Evolutionary conservation across 2,113 vertebrate genomes (phyloP).

Genomic region (Sinocyclocheilus maitianheensis): DNA sequence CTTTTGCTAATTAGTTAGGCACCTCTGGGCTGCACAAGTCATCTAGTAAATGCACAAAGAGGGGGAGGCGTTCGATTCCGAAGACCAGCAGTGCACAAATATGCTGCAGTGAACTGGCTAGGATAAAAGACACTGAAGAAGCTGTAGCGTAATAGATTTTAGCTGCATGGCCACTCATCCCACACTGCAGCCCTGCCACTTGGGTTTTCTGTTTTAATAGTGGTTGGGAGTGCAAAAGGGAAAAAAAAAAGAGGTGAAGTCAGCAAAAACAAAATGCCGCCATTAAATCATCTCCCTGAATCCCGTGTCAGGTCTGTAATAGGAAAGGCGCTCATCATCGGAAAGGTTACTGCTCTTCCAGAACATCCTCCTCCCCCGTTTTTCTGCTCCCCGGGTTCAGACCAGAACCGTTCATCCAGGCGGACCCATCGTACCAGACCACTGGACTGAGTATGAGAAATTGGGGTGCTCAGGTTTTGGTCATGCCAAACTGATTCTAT

Average conservation of each 20-base stretch:
- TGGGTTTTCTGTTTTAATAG: constrained; percentile 81
- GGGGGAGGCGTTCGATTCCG: constrained; percentile 25
- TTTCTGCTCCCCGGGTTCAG: constrained; percentile 43
- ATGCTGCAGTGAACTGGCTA: constrained; percentile 52
- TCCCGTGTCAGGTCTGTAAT: constrained; percentile 87
- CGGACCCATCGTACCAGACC: constrained; percentile 72
- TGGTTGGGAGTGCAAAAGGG: constrained; percentile 32
- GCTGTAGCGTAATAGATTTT: constrained; percentile 73
- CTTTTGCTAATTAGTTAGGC: constrained; percentile 56
- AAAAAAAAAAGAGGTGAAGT: constrained; percentile 70
- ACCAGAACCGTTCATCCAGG: constrained; percentile 66
- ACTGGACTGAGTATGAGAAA: constrained; percentile 77
- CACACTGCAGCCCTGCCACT: constrained; percentile 66
- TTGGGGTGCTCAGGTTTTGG: constrained; percentile 81
- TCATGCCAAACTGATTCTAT: constrained; percentile 79
- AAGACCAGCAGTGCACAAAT: constrained; percentile 37
- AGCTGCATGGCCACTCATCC: constrained; percentile 79
- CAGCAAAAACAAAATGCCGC: constrained; percentile 96
- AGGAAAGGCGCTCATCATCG: constrained; percentile 84
- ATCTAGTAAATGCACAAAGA: constrained; percentile 35
- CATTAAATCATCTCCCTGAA: constrained; percentile 90
- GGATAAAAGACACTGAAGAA: constrained; percentile 61
- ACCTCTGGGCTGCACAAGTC: constrained; percentile 31
- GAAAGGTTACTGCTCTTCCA: constrained; percentile 89
- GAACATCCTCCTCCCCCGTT: constrained; percentile 74